Conservation (phyloP, 2,797 vertebrate species). For the Mionectes olivaceus region DNA sequence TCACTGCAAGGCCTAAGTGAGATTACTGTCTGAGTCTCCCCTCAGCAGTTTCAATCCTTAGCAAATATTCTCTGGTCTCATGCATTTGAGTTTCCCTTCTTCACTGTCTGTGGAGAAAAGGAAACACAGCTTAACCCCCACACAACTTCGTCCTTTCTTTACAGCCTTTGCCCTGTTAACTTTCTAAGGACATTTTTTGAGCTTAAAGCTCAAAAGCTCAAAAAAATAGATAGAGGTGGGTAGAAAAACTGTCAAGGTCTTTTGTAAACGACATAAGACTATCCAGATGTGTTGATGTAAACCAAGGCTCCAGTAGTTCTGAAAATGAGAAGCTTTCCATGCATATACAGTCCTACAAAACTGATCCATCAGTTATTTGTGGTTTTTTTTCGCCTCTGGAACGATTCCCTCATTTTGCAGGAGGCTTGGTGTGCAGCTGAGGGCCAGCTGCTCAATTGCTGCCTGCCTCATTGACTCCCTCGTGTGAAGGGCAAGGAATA, state of each 20-base stretch:
- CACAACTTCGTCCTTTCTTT: background rate
- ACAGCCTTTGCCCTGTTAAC: background rate
- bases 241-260: background rate
- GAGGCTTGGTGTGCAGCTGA: background rate
- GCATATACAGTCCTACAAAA: background rate
- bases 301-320: background rate
- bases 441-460: background rate
- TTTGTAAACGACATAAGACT: background rate
- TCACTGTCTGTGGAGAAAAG: background rate
- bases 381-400: background rate
- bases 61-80: background rate
- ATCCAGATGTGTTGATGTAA: background rate
- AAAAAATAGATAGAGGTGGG: background rate
- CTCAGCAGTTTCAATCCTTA: background rate
- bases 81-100: background rate
- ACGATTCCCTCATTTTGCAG: background rate
- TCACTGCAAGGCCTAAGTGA: background rate
- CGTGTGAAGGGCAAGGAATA: background rate
- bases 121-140: background rate
- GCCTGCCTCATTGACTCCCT: background rate
- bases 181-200: background rate
- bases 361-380: background rate
- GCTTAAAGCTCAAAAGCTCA: background rate
- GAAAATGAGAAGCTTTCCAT: background rate
- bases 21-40: background rate